phyloP scores from a whole-genome alignment of 1,140 invertebrate species.

The Asbolus verrucosus region DNA sequence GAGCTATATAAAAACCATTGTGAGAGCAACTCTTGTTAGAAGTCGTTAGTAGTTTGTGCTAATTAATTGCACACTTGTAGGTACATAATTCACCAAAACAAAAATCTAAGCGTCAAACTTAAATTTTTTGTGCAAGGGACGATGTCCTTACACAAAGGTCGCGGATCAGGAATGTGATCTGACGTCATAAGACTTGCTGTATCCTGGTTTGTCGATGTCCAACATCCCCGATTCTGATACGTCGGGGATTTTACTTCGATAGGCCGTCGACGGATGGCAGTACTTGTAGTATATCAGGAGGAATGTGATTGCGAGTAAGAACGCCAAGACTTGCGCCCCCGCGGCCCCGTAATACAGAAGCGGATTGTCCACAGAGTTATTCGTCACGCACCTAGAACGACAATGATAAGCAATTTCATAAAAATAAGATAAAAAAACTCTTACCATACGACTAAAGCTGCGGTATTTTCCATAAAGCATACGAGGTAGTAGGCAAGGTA shows the following conservation, averaged over 20 bases:
- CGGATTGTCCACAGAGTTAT: conserved; percentile 62
- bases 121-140: conserved; percentile 8
- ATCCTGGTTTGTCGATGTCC: conserved; percentile 61
- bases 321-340: conserved; percentile 62
- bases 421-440: conserved; percentile 46
- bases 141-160: conserved; percentile 53
- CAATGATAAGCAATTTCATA: not conserved
- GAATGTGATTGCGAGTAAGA: conserved; percentile 66
- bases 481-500: conserved; percentile 67
- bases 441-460: conserved; percentile 67
- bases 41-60: conserved; percentile 2
- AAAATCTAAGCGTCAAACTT: too few species aligned
- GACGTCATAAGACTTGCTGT: conserved; percentile 60
- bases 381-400: conserved; percentile 62
- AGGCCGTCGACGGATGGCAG: conserved; percentile 65
- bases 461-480: conserved; percentile 68
- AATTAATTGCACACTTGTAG: not conserved
- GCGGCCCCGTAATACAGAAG: conserved; percentile 64
- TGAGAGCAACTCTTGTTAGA: conserved; percentile 22
- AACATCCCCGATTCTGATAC: conserved; percentile 47
- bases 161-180: conserved; percentile 60
- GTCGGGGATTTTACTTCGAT: conserved; percentile 57
- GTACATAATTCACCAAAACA: conserved; percentile 10
- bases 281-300: conserved; percentile 67
- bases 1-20: conserved; percentile 26